These are phyloP conservation scores for Drosophila willistoni DNA, from an alignment of 1,140 invertebrate species.

Conservation along the genomic window DNA sequence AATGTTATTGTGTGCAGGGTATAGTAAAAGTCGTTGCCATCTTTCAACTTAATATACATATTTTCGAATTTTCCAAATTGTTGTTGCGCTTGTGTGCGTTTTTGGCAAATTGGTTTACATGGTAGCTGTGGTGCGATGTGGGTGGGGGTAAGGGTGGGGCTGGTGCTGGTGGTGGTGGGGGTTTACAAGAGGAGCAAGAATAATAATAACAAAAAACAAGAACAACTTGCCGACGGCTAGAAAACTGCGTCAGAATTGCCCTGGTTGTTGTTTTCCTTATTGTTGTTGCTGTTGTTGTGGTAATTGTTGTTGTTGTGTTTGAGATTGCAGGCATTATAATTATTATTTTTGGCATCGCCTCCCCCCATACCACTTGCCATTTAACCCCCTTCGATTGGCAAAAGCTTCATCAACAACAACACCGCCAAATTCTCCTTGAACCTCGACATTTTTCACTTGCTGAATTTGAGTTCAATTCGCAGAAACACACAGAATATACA, in stretches of 20 bases:
- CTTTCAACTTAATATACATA: not conserved
- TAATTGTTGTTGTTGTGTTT: slow-evolving; percentile 23
- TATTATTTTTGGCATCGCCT: slow-evolving; percentile 39
- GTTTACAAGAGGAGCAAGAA: not conserved
- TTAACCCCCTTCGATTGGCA: not conserved
- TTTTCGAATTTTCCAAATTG: slow-evolving; percentile 29
- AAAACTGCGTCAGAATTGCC: slow-evolving; percentile 33
- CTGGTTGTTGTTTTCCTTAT: not conserved
- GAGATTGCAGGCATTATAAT: slow-evolving; percentile 48
- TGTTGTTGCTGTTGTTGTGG: slow-evolving; percentile 13
- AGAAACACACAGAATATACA: too few species aligned
- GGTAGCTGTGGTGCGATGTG: not conserved
- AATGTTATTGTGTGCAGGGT: not conserved
- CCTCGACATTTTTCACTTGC: not conserved
- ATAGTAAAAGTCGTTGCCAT: not conserved
- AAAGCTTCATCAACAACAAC: too few species aligned
- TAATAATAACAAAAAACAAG: slow-evolving; percentile 28
- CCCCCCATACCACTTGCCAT: not conserved
- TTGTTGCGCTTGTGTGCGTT: slow-evolving; percentile 47
- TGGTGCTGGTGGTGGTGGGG: not conserved
- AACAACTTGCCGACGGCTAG: slow-evolving; percentile 28
- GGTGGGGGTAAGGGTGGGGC: too few species aligned
- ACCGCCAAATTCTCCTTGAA: not conserved
- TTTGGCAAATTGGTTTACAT: slow-evolving; percentile 60
- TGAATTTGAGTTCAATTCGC: too few species aligned